phyloP scores from a whole-genome alignment of 2,888 invertebrate species.

The Amblyteles armatorius region DNA sequence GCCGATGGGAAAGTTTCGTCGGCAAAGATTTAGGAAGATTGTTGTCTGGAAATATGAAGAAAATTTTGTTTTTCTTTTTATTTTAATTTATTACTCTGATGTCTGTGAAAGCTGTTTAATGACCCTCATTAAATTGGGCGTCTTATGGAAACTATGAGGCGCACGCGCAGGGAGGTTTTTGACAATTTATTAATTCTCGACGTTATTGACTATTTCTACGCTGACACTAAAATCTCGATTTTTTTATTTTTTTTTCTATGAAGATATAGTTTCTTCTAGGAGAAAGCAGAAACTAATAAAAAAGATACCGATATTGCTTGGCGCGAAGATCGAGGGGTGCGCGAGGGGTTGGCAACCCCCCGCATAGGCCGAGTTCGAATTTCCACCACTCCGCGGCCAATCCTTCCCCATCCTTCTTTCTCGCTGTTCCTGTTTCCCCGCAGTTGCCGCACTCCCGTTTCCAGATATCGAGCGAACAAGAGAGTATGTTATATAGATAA shows the following conservation, averaged over 20 bases:
- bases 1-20: background rate
- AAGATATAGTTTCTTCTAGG: no score
- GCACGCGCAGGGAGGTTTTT: no score
- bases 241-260: no score
- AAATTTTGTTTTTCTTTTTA: background rate
- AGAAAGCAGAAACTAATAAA: no score
- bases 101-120: background rate
- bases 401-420: slow-evolving; percentile 32
- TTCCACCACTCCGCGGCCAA: slow-evolving; percentile 18
- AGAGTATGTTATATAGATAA: slow-evolving; percentile 64
- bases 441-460: slow-evolving; percentile 63
- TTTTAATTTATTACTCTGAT: background rate
- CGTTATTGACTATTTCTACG: no score
- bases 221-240: no score
- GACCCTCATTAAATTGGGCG: background rate
- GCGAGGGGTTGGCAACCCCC: background rate
- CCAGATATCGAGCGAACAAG: slow-evolving; percentile 81
- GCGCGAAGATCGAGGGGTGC: background rate
- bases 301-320: background rate
- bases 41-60: background rate
- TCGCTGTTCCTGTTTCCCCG: slow-evolving; percentile 29
- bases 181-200: background rate
- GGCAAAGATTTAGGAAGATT: background rate
- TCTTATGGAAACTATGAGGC: background rate
- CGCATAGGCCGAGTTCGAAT: slow-evolving; percentile 28